A percentile compares a stretch with the other conserved stretches of the same genome.
These are phyloP conservation scores for Eublepharis macularius DNA, from an alignment of 2,113 vertebrate species.

Conservation along the genomic window DNA sequence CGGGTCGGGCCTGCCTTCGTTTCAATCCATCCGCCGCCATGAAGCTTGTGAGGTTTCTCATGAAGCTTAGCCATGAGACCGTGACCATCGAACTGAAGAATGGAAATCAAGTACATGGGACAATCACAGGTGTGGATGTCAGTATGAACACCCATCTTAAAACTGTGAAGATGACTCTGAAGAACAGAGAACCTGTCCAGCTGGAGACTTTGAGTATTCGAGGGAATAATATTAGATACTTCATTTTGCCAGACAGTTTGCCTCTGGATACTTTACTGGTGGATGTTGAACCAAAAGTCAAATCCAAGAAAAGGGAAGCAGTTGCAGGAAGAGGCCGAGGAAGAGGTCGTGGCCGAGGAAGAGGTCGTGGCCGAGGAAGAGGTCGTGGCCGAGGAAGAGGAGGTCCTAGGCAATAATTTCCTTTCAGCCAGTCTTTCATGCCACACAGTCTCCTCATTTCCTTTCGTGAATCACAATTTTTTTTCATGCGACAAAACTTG, in stretches of 20 bases:
- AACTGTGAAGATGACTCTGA: conserved; percentile 98
- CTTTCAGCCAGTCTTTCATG: conserved; percentile 28
- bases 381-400: conserved; percentile 93
- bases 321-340: no score
- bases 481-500: no score
- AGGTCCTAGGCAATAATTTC: conserved; percentile 90
- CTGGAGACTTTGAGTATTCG: conserved; percentile 96
- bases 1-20: background rate
- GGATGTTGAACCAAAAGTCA: conserved; percentile 97
- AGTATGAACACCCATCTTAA: conserved; percentile 99
- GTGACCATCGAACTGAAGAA: conserved; percentile 99
- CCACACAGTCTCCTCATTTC: no score
- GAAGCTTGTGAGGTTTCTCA: conserved; percentile 83
- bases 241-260: conserved; percentile 96
- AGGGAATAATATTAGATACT: conserved; percentile 98
- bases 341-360: conserved; percentile 82
- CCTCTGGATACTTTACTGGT: conserved; percentile 96
- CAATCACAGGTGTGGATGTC: conserved; percentile 96
- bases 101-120: conserved; percentile 97
- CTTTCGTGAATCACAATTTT: no score
- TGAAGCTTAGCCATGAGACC: conserved; percentile 99
- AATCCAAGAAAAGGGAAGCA: conserved; percentile 98
- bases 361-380: conserved; percentile 89
- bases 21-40: conserved; percentile 4
- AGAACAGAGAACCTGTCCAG: conserved; percentile 96